A percentile compares a stretch with the other conserved stretches of the same genome.
These are phyloP conservation scores for Hemicentrotus pulcherrimus DNA, from an alignment of 35 echinoderm and acorn worm species.

Conservation along the genomic window DNA sequence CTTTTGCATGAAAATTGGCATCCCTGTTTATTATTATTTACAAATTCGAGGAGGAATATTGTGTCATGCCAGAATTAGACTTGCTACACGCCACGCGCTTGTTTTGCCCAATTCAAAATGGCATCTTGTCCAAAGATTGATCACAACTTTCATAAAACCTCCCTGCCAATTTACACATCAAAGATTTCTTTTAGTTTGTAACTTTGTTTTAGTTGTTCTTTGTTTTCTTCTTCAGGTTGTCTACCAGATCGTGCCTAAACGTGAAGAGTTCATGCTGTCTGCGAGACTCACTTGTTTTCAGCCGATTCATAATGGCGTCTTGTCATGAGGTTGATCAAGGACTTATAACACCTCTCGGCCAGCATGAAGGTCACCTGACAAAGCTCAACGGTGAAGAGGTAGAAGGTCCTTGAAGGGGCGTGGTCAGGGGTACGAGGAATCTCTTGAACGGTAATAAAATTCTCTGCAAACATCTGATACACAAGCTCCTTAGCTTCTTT, in stretches of 20 bases:
- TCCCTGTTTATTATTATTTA: no score
- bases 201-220: neutral
- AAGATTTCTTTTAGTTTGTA: neutral
- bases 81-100: no score
- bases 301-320: constrained; percentile 86
- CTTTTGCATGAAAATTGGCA: no score
- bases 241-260: neutral
- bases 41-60: no score
- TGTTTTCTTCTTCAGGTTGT: neutral
- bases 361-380: constrained; percentile 74
- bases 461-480: constrained; percentile 93
- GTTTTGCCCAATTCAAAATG: no score
- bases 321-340: constrained; percentile 74
- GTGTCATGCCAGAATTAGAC: no score
- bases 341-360: constrained; percentile 84
- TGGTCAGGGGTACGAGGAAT: constrained; percentile 95
- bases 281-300: constrained; percentile 80
- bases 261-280: neutral
- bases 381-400: constrained; percentile 81
- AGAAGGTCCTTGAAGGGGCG: constrained; percentile 95
- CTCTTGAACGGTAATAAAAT: constrained; percentile 86
- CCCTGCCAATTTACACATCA: neutral
- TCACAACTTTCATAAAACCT: neutral
- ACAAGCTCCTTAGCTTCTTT: constrained; percentile 92
- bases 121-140: no score